Percentiles rank a stretch among this genome's conserved stretches.
These are phyloP conservation scores for Cylas formicarius DNA, from an alignment of 1,140 invertebrate genomes.

Conservation along the genomic window DNA sequence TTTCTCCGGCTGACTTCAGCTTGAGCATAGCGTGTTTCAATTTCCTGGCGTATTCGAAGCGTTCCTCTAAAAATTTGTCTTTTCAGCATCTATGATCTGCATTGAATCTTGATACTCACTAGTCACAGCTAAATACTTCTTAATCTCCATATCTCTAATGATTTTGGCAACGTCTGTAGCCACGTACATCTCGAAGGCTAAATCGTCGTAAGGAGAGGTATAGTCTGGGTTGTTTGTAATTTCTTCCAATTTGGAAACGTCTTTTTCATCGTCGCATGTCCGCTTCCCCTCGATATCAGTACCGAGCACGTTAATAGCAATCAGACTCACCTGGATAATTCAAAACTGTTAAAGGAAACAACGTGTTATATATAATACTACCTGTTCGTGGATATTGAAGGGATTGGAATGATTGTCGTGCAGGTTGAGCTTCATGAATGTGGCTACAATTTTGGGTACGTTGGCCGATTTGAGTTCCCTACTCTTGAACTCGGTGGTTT, in stretches of 20 bases:
- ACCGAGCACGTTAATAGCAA: slow-evolving; percentile 41
- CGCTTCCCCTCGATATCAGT: slow-evolving; percentile 24
- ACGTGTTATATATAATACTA: no score
- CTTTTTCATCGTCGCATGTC: slow-evolving; percentile 12
- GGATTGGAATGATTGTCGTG: slow-evolving; percentile 72
- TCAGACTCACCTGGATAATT: slow-evolving; percentile 39
- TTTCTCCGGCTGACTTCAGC: slow-evolving; percentile 76
- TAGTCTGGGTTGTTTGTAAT: slow-evolving; percentile 52
- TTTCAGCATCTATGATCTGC: no score
- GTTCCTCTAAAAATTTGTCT: slow-evolving; percentile 63
- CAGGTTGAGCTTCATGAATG: slow-evolving; percentile 77
- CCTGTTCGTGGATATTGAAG: slow-evolving; percentile 75
- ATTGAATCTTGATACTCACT: slow-evolving; percentile 48
- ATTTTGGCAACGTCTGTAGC: slow-evolving; percentile 85
- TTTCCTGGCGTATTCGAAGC: slow-evolving; percentile 87
- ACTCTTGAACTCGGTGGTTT: slow-evolving; percentile 72
- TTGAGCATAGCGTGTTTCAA: slow-evolving; percentile 78
- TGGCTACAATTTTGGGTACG: slow-evolving; percentile 67
- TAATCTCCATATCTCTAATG: slow-evolving; percentile 79
- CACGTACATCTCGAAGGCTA: slow-evolving; percentile 97
- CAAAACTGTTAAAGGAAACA: slow-evolving; percentile 16
- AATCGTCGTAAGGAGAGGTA: slow-evolving; percentile 83
- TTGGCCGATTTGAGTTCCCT: slow-evolving; percentile 80
- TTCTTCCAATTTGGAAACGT: slow-evolving; percentile 37
- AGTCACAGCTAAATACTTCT: slow-evolving; percentile 76